Base-by-base conservation (phyloP, 2,113 vertebrate species). In the Chionomys nivalis region DNA sequence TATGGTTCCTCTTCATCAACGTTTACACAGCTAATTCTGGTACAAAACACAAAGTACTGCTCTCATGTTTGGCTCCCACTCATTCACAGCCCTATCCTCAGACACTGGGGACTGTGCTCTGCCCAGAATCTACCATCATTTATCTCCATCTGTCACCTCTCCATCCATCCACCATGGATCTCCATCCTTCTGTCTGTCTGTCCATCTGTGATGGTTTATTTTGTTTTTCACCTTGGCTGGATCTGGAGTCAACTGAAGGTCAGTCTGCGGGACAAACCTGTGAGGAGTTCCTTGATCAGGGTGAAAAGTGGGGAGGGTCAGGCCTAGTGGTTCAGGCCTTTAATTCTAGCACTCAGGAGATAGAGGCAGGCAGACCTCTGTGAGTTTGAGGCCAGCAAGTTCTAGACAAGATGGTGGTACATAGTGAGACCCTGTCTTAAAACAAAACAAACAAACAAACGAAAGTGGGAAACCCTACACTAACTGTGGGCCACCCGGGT, bases 11-110 rank as follows among this genome's bases (percentile, higher is more conserved):
- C 75, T 70, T 88, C 70, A 87, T 87, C 63, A 86, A 78, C 82
- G 93, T 81, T 94, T 85, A 90, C 49, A 44, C 76, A 66, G 85
- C 77, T 96, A 95, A 93, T 89, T 93, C 87, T 85, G 58, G 75
- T 42, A 88, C 36, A 63, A 95, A 96, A 92, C 75, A 90, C 77
- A 52, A 92, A 94, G 49, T 13, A 13, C 52, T 76, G 44, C 63
- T 86, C 92, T 94, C 58, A 14, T 72, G 90, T 95, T 91, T 93
- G 89, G 44, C 36, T 85, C n/a, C 65, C 96, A 87, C 83, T 92
- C 42, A 68, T 73, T 91, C 87, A 31, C 70, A 94, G 33, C 63
- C 78, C 87, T 89, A 52, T 42, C 83, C 92, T 26, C 0, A 1
- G 58, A 68, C 75, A 58, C 70, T 82, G 61, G 82, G 86, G 68